Evolutionary conservation across 2,797 vertebrate species (phyloP).

Genomic region (Rousettus madagascariensis): DNA sequence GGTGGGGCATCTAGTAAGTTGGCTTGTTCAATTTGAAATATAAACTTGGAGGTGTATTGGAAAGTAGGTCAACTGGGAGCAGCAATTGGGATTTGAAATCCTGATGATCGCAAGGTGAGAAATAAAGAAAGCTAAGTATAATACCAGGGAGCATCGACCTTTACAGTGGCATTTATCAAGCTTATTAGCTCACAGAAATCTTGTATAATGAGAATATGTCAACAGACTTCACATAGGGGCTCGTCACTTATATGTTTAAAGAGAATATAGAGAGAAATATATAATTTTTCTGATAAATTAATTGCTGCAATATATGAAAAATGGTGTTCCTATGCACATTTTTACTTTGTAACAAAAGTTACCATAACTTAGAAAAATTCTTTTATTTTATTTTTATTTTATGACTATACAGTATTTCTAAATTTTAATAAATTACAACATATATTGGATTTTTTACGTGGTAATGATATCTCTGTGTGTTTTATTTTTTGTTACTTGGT

Average conservation of each 20-base stretch:
- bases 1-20: not conserved
- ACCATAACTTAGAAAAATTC: not conserved
- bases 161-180: not conserved
- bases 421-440: not conserved
- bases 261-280: not conserved
- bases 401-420: not conserved
- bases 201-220: not conserved
- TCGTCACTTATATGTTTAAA: not conserved
- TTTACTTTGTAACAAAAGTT: constrained; percentile 7
- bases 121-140: not conserved
- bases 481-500: constrained; percentile 1
- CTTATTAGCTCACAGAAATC: not conserved
- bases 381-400: not conserved
- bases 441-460: not conserved
- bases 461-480: not conserved
- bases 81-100: not conserved
- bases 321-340: not conserved
- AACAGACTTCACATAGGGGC: not conserved
- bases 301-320: not conserved
- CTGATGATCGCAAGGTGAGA: not conserved
- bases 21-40: not conserved
- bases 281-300: not conserved
- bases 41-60: not conserved
- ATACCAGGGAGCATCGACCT: not conserved
- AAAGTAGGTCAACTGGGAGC: not conserved